phyloP scores from a whole-genome alignment of 2,113 vertebrate genomes.

The Sclerurus mexicanus region DNA sequence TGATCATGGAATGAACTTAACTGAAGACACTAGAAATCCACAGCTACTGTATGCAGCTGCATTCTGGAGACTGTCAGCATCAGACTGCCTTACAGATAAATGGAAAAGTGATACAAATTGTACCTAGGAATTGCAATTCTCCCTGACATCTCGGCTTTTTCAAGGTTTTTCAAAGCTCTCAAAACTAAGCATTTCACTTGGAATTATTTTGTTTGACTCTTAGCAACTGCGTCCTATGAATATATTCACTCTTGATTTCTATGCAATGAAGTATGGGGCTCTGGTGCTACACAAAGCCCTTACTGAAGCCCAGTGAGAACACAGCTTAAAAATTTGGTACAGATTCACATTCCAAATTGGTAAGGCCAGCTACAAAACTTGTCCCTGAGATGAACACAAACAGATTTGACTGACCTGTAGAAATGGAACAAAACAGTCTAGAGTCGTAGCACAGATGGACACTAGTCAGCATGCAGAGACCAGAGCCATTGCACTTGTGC shows the following conservation, averaged over 20 bases:
- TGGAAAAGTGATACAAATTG: not conserved
- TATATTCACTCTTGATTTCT: not conserved
- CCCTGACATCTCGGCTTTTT: not conserved
- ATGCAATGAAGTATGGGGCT: not conserved
- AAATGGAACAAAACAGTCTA: not conserved
- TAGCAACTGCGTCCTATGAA: not conserved
- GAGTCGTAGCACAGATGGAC: not conserved
- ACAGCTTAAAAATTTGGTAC: not conserved
- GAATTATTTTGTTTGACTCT: not conserved
- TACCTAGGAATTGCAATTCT: not conserved
- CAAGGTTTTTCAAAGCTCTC: not conserved
- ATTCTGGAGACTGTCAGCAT: not conserved
- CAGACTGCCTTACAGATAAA: not conserved
- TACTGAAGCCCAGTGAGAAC: not conserved
- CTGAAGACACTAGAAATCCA: not conserved
- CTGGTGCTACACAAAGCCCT: not conserved
- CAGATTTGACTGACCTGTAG: not conserved
- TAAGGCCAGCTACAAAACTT: not conserved
- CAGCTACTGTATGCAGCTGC: not conserved
- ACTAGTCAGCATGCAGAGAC: not conserved
- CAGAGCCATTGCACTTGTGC: not conserved
- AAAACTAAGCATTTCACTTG: not conserved
- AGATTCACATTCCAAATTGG: not conserved
- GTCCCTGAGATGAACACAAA: not conserved
- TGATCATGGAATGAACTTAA: not conserved